Evolutionary conservation across 2,113 vertebrate species (phyloP), one percentile per base, ranked within the genome.

Genomic region (Onychostoma macrolepis): DNA sequence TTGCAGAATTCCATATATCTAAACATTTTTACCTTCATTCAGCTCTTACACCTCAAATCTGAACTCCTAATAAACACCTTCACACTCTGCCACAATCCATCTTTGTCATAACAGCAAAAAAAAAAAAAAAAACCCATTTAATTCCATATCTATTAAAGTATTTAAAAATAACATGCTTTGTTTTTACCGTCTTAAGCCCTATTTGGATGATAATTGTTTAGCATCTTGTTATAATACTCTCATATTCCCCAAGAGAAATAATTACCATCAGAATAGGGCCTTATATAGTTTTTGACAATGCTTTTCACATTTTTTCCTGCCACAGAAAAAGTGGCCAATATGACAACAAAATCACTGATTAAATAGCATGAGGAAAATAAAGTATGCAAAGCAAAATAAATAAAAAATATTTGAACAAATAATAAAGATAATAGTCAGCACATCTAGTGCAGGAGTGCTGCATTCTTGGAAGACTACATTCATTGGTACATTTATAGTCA

Each of bases 381-480:
- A 71, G 38, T 53, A 78, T 78, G 76, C 45, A 50, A 61, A 81
- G 58, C n/a, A 21, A 85, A 85, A 89, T 85, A 87, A 85, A 89
- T 85, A 87, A 82, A 69, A 69, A 28, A 67, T 58, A 86, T n/a
- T 24, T 50, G 12, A n/a, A 72, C 17, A 53, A 71, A 33, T 71
- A 85, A 48, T 85, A 81, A 87, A 85, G 24, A 11, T 67, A 61
- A 84, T 45, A 85, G 28, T 80, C 88, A 89, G 86, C 88, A 87
- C 88, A n/a, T 89, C 86, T 80, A 89, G 86, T 45, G 88, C 88
- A 89, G 84, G 88, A 86, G 74, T 53, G 30, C 84, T 56, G 53
- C 85, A 87, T 87, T 87, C 63, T 87, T 75, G 83, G 79, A 67
- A 69, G 50, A 50, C 3, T 80, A 12, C 33, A 69, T 48, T 85